These are phyloP conservation scores for Dermatophagoides farinae DNA, from an alignment of 1,140 invertebrate species.

Conservation along the genomic window DNA sequence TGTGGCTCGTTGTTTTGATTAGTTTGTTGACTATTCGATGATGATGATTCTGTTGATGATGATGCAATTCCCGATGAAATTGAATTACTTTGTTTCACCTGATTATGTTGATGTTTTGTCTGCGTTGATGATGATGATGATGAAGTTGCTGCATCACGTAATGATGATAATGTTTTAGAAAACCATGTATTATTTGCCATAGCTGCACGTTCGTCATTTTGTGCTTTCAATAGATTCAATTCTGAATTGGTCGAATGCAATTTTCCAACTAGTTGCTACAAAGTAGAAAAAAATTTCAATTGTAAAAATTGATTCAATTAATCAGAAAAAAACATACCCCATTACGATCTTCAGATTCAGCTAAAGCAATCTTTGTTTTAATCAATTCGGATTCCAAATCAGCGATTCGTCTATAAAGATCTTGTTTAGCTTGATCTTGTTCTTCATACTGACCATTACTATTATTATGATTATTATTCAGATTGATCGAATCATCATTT, in stretches of 20 bases:
- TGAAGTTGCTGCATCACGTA: slow-evolving; percentile 39
- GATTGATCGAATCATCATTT: not conserved
- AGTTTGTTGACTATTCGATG: too few relatives aligned
- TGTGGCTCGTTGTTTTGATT: too few relatives aligned
- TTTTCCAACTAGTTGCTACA: slow-evolving; percentile 11
- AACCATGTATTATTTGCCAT: slow-evolving; percentile 49
- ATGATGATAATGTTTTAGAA: slow-evolving; percentile 56
- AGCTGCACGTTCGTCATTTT: slow-evolving; percentile 43
- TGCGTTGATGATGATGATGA: not conserved
- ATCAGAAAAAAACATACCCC: slow-evolving; percentile 31
- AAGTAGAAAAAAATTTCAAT: slow-evolving; percentile 1
- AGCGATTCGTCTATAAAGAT: slow-evolving; percentile 37
- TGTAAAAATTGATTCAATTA: not conserved
- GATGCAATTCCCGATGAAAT: not conserved
- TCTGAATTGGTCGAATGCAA: not conserved
- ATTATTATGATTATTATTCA: not conserved
- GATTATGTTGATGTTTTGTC: not conserved
- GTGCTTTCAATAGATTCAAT: slow-evolving; percentile 58
- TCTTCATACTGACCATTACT: slow-evolving; percentile 16
- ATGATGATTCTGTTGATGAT: not conserved
- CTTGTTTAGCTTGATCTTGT: slow-evolving; percentile 20
- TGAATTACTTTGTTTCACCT: slow-evolving; percentile 5
- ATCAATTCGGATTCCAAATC: slow-evolving; percentile 87
- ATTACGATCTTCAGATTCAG: slow-evolving; percentile 88
- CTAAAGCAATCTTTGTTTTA: slow-evolving; percentile 83